A percentile compares a stretch with the other conserved stretches of the same genome.
phyloP scores from a whole-genome alignment of 2,797 vertebrate genomes.

The Cetoscarus ocellatus region DNA sequence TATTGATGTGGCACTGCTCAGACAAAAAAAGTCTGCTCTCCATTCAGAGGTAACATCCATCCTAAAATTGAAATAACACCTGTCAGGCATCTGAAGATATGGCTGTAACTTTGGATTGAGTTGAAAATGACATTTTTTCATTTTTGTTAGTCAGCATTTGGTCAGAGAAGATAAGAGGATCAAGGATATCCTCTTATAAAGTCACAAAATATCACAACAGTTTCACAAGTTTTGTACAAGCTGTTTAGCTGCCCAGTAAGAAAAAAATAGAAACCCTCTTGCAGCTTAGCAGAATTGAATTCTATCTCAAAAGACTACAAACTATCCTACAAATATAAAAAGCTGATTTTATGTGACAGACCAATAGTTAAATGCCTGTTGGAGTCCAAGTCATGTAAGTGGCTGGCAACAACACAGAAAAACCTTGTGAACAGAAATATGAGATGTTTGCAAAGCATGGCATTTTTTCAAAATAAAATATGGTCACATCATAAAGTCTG shows the following conservation, averaged over 20 bases:
- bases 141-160: constrained; percentile 59
- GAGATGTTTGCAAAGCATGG: background rate
- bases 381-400: background rate
- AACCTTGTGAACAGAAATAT: background rate
- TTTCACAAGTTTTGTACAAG: constrained; percentile 48
- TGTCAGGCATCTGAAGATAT: constrained; percentile 20
- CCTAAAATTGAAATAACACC: constrained; percentile 34
- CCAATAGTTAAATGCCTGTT: background rate
- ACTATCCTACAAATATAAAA: background rate
- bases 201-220: constrained; percentile 33
- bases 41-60: constrained; percentile 23
- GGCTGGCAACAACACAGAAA: background rate
- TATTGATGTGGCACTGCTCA: constrained; percentile 19
- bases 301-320: background rate
- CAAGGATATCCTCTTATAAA: constrained; percentile 63
- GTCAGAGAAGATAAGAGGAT: constrained; percentile 60
- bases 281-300: constrained; percentile 22
- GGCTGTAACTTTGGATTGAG: constrained; percentile 37
- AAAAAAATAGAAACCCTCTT: constrained; percentile 15
- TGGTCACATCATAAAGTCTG: too few relatives aligned
- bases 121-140: constrained; percentile 45
- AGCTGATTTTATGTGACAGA: background rate
- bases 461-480: too few relatives aligned
- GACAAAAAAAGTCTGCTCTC: constrained; percentile 15
- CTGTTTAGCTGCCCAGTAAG: constrained; percentile 25